Base-by-base conservation (phyloP, 2,888 invertebrate genomes). In the Diaprepes abbreviatus region DNA sequence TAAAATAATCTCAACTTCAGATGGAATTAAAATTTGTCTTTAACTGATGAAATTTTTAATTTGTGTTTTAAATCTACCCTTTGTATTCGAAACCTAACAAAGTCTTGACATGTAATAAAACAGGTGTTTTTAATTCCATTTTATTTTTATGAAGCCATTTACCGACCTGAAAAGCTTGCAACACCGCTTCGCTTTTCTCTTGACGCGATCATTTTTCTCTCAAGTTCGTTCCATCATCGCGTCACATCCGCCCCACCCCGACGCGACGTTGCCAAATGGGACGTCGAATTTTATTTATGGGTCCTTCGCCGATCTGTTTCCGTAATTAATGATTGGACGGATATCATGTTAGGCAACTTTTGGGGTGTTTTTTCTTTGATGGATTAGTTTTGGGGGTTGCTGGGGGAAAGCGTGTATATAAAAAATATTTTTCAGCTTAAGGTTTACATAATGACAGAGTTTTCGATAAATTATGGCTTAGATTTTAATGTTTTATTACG, bases 201-300 rank as follows among this genome's bases (percentile, higher is more conserved):
- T 86, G 83, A 83, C 89, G 87, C 87, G 89, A 89, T 89, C 89
- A 89, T 90, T 90, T 90, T 90, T 90, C 89, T 89, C 88, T 88
- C 81, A 87, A 88, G 88, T 88, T 85, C 89, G 89, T 88, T 89
- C 89, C 89, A 89, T 90, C 90, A 90, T 89, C 89, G 89, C 89
- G 89, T 89, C 90, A 89, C 88, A 88, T 86, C 87, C 84, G 85
- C 86, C 86, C 86, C 88, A 87, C 86, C 86, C 86, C 85, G 9
- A 86, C 87, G 83, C 83, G 83, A 84, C 84, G 84, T 84, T 84
- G 84, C 84, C 84, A 85, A 84, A 84, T 84, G 84, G 83, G 81
- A 83, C 82, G 84, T 85, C 84, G 83, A 84, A 83, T 85, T 84
- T 85, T 85, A 85, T 84, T 85, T 85, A 85, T 85, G 83, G 80